phyloP scores from a whole-genome alignment of 2,797 vertebrate species.

The Alcedo atthis region DNA sequence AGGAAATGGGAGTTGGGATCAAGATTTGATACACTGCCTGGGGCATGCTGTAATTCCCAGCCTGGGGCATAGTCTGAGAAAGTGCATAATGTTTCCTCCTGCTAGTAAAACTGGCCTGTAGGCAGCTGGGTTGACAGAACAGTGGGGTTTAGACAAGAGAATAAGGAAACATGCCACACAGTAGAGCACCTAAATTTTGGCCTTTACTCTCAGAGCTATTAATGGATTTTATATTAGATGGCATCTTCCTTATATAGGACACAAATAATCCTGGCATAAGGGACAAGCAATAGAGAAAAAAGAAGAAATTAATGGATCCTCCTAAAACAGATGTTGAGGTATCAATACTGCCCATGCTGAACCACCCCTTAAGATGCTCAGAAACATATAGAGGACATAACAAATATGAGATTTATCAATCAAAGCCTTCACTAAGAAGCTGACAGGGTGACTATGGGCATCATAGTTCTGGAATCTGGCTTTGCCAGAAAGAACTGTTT shows the following conservation, averaged over 20 bases:
- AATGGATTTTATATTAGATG: neutral
- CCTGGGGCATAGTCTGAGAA: neutral
- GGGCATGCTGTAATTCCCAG: neutral
- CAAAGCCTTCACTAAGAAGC: neutral
- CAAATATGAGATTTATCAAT: neutral
- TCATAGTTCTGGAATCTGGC: neutral
- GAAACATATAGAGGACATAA: neutral
- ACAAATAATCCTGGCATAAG: neutral
- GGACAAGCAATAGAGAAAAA: neutral
- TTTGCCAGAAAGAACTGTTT: neutral
- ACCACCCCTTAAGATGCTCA: neutral
- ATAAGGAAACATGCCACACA: neutral
- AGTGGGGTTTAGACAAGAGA: neutral
- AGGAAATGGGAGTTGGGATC: neutral
- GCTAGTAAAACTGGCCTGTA: neutral
- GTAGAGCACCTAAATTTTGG: neutral
- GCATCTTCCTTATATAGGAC: neutral
- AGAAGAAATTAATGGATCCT: neutral
- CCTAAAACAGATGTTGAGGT: neutral
- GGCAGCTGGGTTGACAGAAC: neutral
- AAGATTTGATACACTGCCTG: neutral
- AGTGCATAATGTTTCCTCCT: neutral
- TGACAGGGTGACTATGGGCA: neutral
- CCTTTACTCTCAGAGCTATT: neutral
- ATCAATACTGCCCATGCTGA: neutral